A percentile compares a stretch with the other conserved stretches of the same genome.
Evolutionary conservation across 2,888 invertebrate genomes (phyloP).

Genomic region (Rotaria socialis): DNA sequence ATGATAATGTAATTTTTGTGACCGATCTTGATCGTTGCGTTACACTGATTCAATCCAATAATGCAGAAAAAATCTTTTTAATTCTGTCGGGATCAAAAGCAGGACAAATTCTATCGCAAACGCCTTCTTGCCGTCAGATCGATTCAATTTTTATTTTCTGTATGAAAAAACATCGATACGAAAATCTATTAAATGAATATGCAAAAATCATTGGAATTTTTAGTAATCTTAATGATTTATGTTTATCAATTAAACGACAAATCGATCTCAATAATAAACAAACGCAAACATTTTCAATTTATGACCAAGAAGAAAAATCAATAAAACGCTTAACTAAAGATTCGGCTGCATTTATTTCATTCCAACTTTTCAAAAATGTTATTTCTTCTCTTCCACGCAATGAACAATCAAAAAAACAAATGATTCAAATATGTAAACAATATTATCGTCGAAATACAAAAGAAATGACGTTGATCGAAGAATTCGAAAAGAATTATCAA

Average conservation of each 20-base stretch:
- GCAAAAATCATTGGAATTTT: background rate
- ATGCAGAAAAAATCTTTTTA: background rate
- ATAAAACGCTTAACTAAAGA: background rate
- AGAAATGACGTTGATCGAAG: no score
- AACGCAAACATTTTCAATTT: background rate
- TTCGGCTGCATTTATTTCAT: no score
- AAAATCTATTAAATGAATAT: background rate
- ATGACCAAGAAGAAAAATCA: background rate
- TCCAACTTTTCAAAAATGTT: no score
- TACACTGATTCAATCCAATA: background rate
- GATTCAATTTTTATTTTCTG: conserved; percentile 14
- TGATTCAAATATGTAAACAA: no score
- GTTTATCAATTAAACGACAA: background rate
- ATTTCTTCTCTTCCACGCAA: no score
- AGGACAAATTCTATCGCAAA: background rate
- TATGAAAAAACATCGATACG: background rate
- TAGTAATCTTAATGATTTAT: background rate
- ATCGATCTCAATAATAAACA: background rate
- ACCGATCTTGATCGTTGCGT: background rate
- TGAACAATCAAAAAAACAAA: no score
- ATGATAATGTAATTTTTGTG: background rate
- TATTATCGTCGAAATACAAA: no score
- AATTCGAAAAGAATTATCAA: no score
- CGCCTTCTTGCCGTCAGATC: background rate
- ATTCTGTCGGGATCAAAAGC: background rate